Percentiles rank a stretch among this genome's conserved stretches.
Evolutionary conservation across 2,797 vertebrate genomes (phyloP).

Genomic region (Anguilla marmorata): DNA sequence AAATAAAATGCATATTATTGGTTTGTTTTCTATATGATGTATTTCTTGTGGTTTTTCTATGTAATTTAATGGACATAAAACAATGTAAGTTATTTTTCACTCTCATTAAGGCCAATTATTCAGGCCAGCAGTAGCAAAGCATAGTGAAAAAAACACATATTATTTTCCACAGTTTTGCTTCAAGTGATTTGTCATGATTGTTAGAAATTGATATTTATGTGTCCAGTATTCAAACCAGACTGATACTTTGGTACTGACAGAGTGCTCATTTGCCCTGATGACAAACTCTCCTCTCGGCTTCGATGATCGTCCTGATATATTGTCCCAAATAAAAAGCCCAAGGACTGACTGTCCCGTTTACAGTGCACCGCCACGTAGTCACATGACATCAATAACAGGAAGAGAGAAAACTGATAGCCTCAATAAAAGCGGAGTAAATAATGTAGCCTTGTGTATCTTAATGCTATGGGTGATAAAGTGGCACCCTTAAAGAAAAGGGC

Average conservation of each 20-base stretch:
- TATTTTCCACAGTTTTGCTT: constrained; percentile 20
- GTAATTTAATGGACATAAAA: neutral
- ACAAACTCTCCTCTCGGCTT: constrained; percentile 21
- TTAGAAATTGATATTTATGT: constrained; percentile 41
- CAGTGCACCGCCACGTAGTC: constrained; percentile 24
- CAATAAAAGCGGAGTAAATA: constrained; percentile 31
- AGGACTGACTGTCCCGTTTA: constrained; percentile 29
- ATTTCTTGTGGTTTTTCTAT: neutral
- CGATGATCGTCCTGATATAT: constrained; percentile 35
- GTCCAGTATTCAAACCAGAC: constrained; percentile 36
- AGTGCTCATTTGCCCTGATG: constrained; percentile 28
- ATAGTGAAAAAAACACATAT: neutral
- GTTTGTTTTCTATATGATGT: neutral
- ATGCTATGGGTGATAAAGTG: constrained; percentile 36
- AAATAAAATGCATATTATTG: neutral
- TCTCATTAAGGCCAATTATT: neutral
- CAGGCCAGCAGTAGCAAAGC: neutral
- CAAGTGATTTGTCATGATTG: constrained; percentile 17
- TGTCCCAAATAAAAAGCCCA: constrained; percentile 25
- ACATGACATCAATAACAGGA: constrained; percentile 25
- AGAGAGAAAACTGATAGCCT: constrained; percentile 16
- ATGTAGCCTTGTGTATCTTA: constrained; percentile 30
- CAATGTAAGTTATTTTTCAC: neutral
- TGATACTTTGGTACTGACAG: constrained; percentile 32
- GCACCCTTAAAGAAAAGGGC: constrained; percentile 50